Base-by-base conservation (phyloP, 2,113 vertebrate genomes). In the Melanerpes formicivorus region DNA sequence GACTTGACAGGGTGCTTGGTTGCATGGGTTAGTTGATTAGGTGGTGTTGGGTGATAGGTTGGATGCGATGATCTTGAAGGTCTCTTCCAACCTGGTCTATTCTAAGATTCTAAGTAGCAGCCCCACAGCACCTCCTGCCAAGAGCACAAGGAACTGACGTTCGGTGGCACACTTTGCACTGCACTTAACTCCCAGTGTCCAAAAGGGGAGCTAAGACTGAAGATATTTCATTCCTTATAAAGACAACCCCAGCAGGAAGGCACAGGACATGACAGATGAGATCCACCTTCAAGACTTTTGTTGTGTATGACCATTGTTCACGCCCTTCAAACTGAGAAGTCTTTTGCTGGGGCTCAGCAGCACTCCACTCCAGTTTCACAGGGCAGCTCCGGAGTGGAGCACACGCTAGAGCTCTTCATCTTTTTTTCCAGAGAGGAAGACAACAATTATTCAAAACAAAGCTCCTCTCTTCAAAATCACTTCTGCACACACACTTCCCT, bases 61-160 rank as follows among this genome's bases (percentile, higher is more conserved):
- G 34, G 34, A 34, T 7, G 34, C 7, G 34, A 34, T 34, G 34
- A 34, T 34, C 34, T 34, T 34, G 34, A 34, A 34, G 34, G 34
- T 34, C 34, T 34, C 34, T 34, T 34, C 34, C 34, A 34, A 34
- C 34, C 34, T 34, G 34, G 34, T 34, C 34, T 6, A 34, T 34
- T 34, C 34, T 34, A 34, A 34, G 34, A 34, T 34, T 34, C 34
- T 34, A 34, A 44, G 64, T 18, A 2, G 5, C 3, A 34, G 1
- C 64, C 34, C 8, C 8, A 3, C 59, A 44, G 11, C 92, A 62
- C n/a, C 46, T 42, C 21, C 22, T 14, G 23, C 12, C 14, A 55
- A 6, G 2, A 14, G 21, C 1, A 0, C 21, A 26, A 10, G 0
- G 2, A n/a, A 27, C n/a, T n/a, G 14, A 1, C 23, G 12, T 3